Base-by-base conservation (phyloP, 2,888 invertebrate species). In the Diadegma fenestrale region DNA sequence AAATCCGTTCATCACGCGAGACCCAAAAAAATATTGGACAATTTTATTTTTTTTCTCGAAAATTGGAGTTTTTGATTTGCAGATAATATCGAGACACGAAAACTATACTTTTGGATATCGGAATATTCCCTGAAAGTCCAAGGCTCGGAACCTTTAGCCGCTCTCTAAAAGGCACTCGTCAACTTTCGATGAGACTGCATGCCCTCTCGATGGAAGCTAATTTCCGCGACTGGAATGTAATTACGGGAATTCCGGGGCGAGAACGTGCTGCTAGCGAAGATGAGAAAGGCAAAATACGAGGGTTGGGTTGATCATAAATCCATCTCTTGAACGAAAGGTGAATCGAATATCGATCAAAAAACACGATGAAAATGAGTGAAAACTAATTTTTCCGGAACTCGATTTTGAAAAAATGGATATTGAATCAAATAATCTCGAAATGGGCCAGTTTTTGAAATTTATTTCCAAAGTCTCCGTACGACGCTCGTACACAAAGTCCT, bases 191-290 rank as follows among this genome's bases (percentile, higher is more conserved):
- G 71, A 58, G 37, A 41, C 66, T 68, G 61, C n/a, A n/a, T n/a
- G n/a, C 19, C 48, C 51, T 48, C 71, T 73, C 80, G 80, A 80
- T 86, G 80, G 84, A 75, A 86, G 26, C 77, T 77, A 80, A 84
- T 86, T 86, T 84, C 80, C 86, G 84, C 51, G 43, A 61, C 33
- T 63, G 86, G 80, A 86, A 84, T 86, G 80, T 77, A 86, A 86
- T 86, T 86, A 86, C 84, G 80, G 77, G 69, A 75, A 84, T 80
- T 77, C 80, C 82, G 77, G 84, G n/a, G 69, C 63, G 66, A 14
- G 63, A 71, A 58, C 64, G 66, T 76, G 48, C 41, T 73, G 75
- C 45, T 63, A 19, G 22, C 12, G 58, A 69, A 51, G 72, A 71
- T 8, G 71, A 48, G 33, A 79, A 76, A 85, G 66, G 71, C 79